Percentiles rank a stretch among this genome's conserved stretches.
phyloP scores from a whole-genome alignment of 2,797 vertebrate species.

The Poeciliopsis gracilis region DNA sequence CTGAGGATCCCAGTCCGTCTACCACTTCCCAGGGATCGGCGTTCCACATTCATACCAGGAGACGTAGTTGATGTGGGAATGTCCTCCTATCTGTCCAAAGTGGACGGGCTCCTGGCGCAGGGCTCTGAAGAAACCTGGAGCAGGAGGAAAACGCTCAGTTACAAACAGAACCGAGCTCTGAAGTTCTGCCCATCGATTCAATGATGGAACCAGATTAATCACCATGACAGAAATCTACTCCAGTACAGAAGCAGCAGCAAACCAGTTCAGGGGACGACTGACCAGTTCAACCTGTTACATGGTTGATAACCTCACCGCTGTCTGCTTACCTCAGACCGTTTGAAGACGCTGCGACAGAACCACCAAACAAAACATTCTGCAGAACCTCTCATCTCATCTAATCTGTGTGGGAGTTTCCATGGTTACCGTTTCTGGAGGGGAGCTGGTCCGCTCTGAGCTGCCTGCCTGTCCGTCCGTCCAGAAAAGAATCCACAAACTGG shows the following conservation, averaged over 20 bases:
- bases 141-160: neutral
- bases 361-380: neutral
- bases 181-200: neutral
- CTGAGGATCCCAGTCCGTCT: slow-evolving; percentile 11
- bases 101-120: slow-evolving; percentile 93
- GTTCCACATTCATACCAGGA: slow-evolving; percentile 97
- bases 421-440: slow-evolving; percentile 76
- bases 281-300: too few species aligned
- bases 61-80: slow-evolving; percentile 90
- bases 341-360: neutral
- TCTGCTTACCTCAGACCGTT: neutral
- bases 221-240: too few species aligned
- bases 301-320: neutral
- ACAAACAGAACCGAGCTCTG: neutral
- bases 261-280: too few species aligned
- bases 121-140: slow-evolving; percentile 91
- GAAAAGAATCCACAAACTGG: slow-evolving; percentile 96
- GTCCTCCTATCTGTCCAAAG: slow-evolving; percentile 91
- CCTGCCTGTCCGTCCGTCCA: slow-evolving; percentile 91
- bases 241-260: too few species aligned
- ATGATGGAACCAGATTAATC: too few species aligned
- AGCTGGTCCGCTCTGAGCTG: slow-evolving; percentile 86
- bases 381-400: neutral
- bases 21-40: slow-evolving; percentile 96
- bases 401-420: too few species aligned